A percentile compares a stretch with the other conserved stretches of the same genome.
phyloP scores from a whole-genome alignment of 2,888 invertebrate species.

The Helicoverpa assulta region DNA sequence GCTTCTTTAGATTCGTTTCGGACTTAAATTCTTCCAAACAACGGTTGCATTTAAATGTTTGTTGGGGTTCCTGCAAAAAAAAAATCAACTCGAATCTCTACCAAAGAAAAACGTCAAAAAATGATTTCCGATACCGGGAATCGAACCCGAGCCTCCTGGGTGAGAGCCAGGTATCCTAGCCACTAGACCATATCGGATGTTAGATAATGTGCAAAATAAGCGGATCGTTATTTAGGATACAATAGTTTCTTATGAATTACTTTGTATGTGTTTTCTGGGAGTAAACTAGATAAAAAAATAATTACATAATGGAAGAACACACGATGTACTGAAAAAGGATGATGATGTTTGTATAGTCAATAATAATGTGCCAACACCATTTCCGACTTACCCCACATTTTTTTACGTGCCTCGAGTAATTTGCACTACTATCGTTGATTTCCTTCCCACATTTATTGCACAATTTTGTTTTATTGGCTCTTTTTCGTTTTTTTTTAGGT shows the following conservation, averaged over 20 bases:
- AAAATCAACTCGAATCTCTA: background rate
- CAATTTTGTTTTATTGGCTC: constrained; percentile 38
- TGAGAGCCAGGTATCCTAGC: constrained; percentile 93
- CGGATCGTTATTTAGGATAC: background rate
- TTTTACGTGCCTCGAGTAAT: constrained; percentile 70
- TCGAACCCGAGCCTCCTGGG: constrained; percentile 92
- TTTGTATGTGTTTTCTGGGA: background rate
- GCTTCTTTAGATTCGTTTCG: constrained; percentile 56
- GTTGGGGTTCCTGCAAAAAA: constrained; percentile 30
- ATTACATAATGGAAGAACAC: too few relatives aligned
- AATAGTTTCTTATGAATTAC: background rate
- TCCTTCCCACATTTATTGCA: constrained; percentile 73
- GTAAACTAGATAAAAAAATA: too few relatives aligned
- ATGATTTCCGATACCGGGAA: constrained; percentile 90
- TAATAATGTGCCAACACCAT: background rate
- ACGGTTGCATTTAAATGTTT: constrained; percentile 57
- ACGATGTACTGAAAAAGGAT: too few relatives aligned
- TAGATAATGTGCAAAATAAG: rapidly evolving
- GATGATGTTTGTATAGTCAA: too few relatives aligned
- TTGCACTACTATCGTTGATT: constrained; percentile 45
- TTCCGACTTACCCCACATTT: constrained; percentile 67
- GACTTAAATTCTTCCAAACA: constrained; percentile 67
- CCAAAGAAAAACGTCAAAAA: constrained; percentile 1
- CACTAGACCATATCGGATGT: constrained; percentile 90
- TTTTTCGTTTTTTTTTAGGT: constrained; percentile 44